Conservation (phyloP, 2,888 invertebrate genomes). For the Brachynemurus nebulosus region DNA sequence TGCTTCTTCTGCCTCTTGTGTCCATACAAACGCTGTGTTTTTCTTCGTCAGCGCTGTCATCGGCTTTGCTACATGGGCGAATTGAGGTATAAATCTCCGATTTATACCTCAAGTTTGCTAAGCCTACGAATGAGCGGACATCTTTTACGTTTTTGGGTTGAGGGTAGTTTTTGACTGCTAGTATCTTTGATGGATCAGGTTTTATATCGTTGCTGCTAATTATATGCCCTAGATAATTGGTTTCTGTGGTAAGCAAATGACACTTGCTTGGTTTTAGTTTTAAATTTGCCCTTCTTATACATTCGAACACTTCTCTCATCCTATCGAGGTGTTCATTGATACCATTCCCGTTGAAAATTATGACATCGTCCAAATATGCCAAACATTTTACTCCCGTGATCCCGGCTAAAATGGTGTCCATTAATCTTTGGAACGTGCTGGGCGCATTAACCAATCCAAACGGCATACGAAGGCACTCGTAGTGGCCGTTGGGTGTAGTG, state of each 20-base stretch:
- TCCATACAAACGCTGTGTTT: slow-evolving; percentile 1
- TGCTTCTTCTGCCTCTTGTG: background rate
- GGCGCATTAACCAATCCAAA: slow-evolving; percentile 25
- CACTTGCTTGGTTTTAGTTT: slow-evolving; percentile 19
- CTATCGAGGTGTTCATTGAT: slow-evolving; percentile 7
- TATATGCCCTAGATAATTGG: slow-evolving; percentile 17
- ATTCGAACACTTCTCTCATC: slow-evolving; percentile 5
- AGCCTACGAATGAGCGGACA: slow-evolving; percentile 16
- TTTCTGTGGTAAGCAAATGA: slow-evolving; percentile 13
- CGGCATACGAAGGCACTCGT: slow-evolving; percentile 19
- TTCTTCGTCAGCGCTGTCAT: slow-evolving; percentile 6
- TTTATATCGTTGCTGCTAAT: slow-evolving; percentile 14
- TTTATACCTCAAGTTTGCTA: slow-evolving; percentile 18
- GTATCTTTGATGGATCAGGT: slow-evolving; percentile 14
- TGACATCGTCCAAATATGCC: slow-evolving; percentile 17
- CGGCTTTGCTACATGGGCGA: slow-evolving; percentile 16
- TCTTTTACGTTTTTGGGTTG: slow-evolving; percentile 16
- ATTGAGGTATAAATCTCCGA: slow-evolving; percentile 15
- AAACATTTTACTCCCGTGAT: slow-evolving; percentile 16
- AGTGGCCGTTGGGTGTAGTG: slow-evolving; percentile 17
- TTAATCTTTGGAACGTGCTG: slow-evolving; percentile 23
- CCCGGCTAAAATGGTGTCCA: slow-evolving; percentile 21
- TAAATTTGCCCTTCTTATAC: slow-evolving; percentile 10
- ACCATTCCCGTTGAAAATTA: slow-evolving; percentile 12
- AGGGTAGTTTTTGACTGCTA: slow-evolving; percentile 14